These are phyloP conservation scores for Pitangus sulphuratus DNA, from an alignment of 2,797 vertebrate genomes.

Conservation along the genomic window DNA sequence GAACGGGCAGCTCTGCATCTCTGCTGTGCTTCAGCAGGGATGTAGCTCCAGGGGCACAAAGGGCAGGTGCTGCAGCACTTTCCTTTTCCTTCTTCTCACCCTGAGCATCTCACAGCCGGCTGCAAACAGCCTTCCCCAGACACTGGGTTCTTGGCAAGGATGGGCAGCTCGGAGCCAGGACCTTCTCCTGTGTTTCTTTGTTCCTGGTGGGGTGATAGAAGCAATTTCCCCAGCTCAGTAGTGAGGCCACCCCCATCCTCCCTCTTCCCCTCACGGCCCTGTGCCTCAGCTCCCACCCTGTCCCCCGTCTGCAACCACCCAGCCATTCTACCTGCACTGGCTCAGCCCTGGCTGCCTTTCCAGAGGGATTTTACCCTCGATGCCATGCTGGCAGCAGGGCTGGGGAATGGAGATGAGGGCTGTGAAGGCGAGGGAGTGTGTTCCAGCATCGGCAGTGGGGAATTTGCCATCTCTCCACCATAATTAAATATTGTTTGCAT, in stretches of 20 bases:
- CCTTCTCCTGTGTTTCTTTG: background rate
- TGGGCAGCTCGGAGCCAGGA: background rate
- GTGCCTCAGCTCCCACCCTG: background rate
- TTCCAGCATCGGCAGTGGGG: background rate
- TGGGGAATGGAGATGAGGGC: background rate
- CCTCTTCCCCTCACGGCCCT: fast-evolving
- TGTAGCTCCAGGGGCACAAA: background rate
- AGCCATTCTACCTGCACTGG: background rate
- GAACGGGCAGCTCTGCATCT: fast-evolving
- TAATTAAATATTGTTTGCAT: conserved; percentile 79
- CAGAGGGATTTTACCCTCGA: fast-evolving
- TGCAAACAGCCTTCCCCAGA: background rate
- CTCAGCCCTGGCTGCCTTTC: background rate
- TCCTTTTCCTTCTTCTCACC: background rate
- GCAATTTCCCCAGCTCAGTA: background rate
- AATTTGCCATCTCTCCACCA: background rate
- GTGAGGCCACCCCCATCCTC: background rate
- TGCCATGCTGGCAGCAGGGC: background rate
- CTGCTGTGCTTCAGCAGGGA: background rate
- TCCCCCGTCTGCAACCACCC: background rate
- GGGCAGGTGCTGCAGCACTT: background rate
- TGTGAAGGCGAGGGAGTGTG: background rate
- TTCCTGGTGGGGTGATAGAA: background rate
- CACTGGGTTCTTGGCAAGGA: fast-evolving
- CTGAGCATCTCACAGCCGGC: background rate